Base-by-base conservation (phyloP, 2,113 vertebrate genomes). In the Halcyon malimbica region DNA sequence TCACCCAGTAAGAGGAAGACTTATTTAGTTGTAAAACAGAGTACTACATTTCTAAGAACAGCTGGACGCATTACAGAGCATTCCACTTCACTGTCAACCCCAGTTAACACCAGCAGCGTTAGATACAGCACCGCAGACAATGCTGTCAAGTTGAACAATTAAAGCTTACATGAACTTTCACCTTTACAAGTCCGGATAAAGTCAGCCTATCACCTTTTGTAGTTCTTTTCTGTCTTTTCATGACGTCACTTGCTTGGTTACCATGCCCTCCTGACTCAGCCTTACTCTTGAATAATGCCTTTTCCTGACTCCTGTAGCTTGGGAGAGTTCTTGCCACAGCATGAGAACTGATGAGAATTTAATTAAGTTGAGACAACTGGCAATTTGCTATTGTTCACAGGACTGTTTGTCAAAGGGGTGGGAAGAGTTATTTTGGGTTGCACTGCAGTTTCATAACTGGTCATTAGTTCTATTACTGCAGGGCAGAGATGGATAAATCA, bases 351-450 rank as follows among this genome's bases (percentile, higher is more conserved):
- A 87, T 67, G 75, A 94, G 60, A 76, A 90, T 95, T 97, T 95
- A 83, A 77, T 93, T 73, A 90, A 63, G 23, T 35, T 71, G 26
- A 90, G 84, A 90, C 48, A 94, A 95, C 56, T 80, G 86, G 91
- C 69, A 93, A 95, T 85, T 88, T 96, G 82, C 89, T 96, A 88
- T 92, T 97, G 87, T 88, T 96, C 92, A 96, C 26, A 28, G 77
- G 86, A 89, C 74, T 88, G 67, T 78, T 90, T 93, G 63, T 84
- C 94, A 88, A 64, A 94, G n/a, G 26, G 77, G 82, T 88, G 31
- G 73, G 83, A 96, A 90, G 93, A 97, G 93, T 89, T 97, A 96
- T 97, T 97, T 97, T 95, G 95, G 92, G 85, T 93, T 95, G 63
- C 69, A 82, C 51, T 71, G 48, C 63, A 85, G 94, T 96, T 97